Conservation (phyloP, 2,113 vertebrate genomes). For the Paraplagusia blochii region DNA sequence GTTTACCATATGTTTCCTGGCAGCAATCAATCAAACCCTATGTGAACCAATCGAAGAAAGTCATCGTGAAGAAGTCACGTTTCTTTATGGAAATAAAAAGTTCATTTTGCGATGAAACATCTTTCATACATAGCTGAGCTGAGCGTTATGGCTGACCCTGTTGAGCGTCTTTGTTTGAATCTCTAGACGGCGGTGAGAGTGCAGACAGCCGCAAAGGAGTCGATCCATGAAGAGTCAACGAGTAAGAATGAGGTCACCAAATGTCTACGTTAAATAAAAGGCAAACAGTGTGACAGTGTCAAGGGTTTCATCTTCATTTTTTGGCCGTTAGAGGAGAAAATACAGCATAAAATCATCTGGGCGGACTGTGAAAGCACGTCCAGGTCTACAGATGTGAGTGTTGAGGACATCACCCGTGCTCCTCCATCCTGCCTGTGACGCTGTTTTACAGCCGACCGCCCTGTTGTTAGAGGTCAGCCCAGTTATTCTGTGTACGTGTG, state of each 20-base stretch:
- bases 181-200: neutral
- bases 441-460: conserved; percentile 14
- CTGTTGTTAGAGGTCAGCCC: conserved; percentile 12
- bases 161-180: neutral
- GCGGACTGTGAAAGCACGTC: neutral
- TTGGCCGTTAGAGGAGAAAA: neutral
- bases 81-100: neutral
- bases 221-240: neutral
- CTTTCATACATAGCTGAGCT: neutral
- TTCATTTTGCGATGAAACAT: neutral
- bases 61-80: neutral
- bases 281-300: neutral
- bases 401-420: conserved; percentile 10
- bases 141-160: neutral
- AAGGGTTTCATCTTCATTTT: neutral
- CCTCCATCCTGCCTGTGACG: neutral
- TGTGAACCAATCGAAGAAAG: neutral
- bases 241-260: neutral
- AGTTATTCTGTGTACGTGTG: conserved; percentile 7
- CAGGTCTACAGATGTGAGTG: conserved; percentile 5
- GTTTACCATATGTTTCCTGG: neutral
- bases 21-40: neutral
- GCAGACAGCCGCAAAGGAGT: neutral
- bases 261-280: neutral
- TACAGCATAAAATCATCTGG: neutral